Evolutionary conservation across 2,888 invertebrate genomes (phyloP).

Genomic region (Rhagonycha lutea): DNA sequence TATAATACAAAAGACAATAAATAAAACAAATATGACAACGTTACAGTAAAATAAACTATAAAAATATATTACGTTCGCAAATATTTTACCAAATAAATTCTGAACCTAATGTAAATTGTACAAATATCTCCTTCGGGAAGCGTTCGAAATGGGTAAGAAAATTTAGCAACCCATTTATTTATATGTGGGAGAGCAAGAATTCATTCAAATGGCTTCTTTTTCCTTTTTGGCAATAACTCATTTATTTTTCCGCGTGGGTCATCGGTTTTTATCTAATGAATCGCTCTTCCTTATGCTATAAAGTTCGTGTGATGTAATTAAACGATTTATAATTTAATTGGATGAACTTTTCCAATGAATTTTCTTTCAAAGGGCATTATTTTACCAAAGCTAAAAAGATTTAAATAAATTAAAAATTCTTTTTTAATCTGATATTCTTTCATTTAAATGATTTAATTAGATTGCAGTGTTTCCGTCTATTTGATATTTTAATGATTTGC

Average conservation of each 20-base stretch:
- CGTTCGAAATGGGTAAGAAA: constrained; percentile 3
- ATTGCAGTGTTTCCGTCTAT: background rate
- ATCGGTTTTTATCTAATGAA: background rate
- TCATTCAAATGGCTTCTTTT: constrained; percentile 1
- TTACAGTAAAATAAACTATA: background rate
- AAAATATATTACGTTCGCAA: background rate
- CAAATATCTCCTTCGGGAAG: constrained; percentile 8
- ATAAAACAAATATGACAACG: background rate
- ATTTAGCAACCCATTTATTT: background rate
- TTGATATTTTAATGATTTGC: background rate
- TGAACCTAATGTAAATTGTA: background rate
- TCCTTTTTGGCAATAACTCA: background rate
- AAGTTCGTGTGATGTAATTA: background rate
- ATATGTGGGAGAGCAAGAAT: background rate
- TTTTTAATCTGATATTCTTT: background rate
- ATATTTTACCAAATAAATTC: constrained; percentile 1
- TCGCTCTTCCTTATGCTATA: background rate
- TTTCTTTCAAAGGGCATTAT: background rate
- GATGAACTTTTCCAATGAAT: background rate
- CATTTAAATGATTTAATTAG: background rate
- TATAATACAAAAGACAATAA: background rate
- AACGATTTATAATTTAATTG: background rate
- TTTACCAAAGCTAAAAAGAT: background rate
- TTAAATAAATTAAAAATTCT: background rate
- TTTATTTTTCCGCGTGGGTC: constrained; percentile 4